phyloP scores from a whole-genome alignment of 2,888 invertebrate genomes.

The Cosmia pyralina region DNA sequence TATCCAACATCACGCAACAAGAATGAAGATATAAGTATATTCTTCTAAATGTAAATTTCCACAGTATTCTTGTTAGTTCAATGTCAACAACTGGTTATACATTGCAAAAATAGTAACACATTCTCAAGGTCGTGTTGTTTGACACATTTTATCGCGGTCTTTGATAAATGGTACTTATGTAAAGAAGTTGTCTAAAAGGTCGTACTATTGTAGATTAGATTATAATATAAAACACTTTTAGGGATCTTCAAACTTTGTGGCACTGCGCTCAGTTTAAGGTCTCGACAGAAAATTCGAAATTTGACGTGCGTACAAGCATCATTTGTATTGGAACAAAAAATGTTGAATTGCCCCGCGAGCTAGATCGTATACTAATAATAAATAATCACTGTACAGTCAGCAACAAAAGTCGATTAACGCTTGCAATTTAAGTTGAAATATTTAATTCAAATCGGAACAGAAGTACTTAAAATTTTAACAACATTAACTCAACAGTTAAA shows the following conservation, averaged over 20 bases:
- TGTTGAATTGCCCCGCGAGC: not conserved
- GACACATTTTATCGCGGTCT: constrained; percentile 48
- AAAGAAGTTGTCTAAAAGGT: constrained; percentile 12
- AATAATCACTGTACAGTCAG: no score
- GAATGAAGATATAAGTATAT: constrained; percentile 8
- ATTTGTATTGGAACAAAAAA: not conserved
- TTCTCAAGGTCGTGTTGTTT: constrained; percentile 37
- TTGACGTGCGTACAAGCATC: not conserved
- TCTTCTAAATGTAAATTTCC: constrained; percentile 10
- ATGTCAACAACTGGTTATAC: constrained; percentile 38
- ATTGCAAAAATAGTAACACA: constrained; percentile 39
- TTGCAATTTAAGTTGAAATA: no score
- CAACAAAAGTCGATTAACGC: no score
- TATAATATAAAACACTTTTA: not conserved
- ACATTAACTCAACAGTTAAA: no score
- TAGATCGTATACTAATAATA: no score
- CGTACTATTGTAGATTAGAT: constrained; percentile 11
- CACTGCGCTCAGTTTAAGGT: not conserved
- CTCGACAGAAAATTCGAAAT: not conserved
- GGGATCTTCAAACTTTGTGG: not conserved
- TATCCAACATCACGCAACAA: not conserved
- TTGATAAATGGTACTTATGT: constrained; percentile 40
- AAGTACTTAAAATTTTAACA: no score
- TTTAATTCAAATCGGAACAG: no score
- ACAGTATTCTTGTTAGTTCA: constrained; percentile 35